Evolutionary conservation across 2,113 vertebrate species (phyloP), one percentile per base, ranked within the genome.

Genomic region (Hippopotamus amphibius): DNA sequence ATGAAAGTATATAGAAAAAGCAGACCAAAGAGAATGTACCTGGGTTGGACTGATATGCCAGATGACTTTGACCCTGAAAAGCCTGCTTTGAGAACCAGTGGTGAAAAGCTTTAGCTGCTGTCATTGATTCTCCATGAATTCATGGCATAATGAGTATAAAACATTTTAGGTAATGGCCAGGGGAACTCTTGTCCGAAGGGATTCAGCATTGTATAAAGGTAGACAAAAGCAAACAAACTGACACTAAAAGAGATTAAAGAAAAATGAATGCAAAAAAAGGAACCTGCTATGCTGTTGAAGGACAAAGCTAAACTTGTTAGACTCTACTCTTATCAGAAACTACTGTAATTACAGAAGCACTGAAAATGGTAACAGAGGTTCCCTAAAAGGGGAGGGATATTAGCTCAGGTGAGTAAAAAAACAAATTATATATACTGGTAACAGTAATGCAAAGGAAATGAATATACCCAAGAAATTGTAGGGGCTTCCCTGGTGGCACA

Each of bases 61-160:
- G 10, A 48, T 19, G 4, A 53, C 41, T 84, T 84, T 6, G 86
- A 41, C 24, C 33, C n/a, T 65, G 50, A 43, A 76, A 89, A 71
- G 55, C 76, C 41, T 68, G 26, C 59, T 69, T 76, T 43, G 79
- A 95, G 88, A 94, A 55, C 24, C 10, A 24, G 7, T 74, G 66
- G 61, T 90, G n/a, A 81, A 92, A 91, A 57, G 33, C 55, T 90
- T 82, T 50, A 94, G 21, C 28, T 90, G 50, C 46, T 63, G 0
- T 53, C 55, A 79, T 69, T 59, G 19, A 7, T 95, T 87, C 55
- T 97, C 48, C 15, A 61, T 82, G 83, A 86, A 57, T 85, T 93
- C 50, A 50, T 91, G 65, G 17, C 21, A 16, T 72, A 89, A 28
- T 63, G n/a, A 17, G 33, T 79, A 30, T 41, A 76, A 83, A 76